Percentiles rank a stretch among this genome's conserved stretches.
Conservation (phyloP, 2,797 vertebrate genomes). For the Sciurus vulgaris region DNA sequence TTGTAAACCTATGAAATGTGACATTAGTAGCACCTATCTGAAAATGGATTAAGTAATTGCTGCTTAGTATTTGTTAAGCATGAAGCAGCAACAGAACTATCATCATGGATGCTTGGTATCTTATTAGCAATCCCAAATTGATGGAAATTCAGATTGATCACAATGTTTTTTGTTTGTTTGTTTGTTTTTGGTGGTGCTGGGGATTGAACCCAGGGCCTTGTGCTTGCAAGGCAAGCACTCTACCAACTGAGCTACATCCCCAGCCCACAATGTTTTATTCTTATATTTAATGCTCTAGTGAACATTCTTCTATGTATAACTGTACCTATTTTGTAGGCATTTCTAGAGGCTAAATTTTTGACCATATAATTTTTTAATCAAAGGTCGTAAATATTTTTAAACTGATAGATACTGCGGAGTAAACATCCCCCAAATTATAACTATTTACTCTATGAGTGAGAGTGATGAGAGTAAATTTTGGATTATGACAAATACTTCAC, state of each 20-base stretch:
- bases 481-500: not conserved
- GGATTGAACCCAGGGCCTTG: no score
- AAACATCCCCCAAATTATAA: not conserved
- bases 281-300: not conserved
- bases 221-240: no score
- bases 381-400: conserved; percentile 18
- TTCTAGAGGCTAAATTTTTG: conserved; percentile 5
- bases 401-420: not conserved
- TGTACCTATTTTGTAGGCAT: not conserved
- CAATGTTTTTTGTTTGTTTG: not conserved
- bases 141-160: not conserved
- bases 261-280: not conserved
- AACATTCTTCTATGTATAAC: not conserved
- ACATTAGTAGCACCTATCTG: not conserved
- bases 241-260: no score
- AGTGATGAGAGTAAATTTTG: not conserved
- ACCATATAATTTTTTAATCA: not conserved
- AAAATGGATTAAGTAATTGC: not conserved
- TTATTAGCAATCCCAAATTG: not conserved
- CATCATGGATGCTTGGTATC: not conserved
- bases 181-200: not conserved
- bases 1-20: not conserved
- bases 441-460: not conserved
- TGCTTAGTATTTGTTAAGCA: not conserved
- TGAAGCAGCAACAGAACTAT: fast-evolving